Evolutionary conservation across 2,888 invertebrate genomes (phyloP).

Genomic region (Amorpha juglandis): DNA sequence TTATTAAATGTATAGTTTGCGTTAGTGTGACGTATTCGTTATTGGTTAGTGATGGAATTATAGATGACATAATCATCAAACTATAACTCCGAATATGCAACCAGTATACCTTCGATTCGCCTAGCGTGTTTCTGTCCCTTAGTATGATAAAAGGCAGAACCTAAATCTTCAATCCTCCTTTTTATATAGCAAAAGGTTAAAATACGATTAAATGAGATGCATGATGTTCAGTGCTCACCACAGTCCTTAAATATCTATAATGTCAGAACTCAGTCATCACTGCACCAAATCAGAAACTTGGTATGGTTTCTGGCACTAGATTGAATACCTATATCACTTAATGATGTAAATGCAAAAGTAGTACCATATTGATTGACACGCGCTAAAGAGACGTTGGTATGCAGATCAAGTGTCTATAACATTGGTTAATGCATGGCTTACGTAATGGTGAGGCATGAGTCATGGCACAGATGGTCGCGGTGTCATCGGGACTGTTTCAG

Average conservation of each 20-base stretch:
- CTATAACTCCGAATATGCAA: no score
- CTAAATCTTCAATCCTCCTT: no score
- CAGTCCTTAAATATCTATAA: not conserved
- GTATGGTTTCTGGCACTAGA: not conserved
- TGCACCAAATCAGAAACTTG: no score
- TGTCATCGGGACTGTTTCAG: slow-evolving; percentile 16
- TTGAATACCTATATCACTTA: not conserved
- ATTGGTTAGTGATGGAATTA: no score
- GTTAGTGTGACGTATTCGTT: no score
- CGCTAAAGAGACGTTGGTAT: not conserved
- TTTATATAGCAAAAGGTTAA: no score
- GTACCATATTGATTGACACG: slow-evolving; percentile 10
- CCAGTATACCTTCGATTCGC: no score
- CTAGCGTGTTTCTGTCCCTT: no score
- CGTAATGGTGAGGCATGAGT: slow-evolving; percentile 13
- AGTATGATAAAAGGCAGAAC: no score
- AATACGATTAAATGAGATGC: not conserved
- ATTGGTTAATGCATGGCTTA: slow-evolving; percentile 4
- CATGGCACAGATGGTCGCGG: slow-evolving; percentile 10
- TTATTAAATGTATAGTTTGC: no score
- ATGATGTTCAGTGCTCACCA: not conserved
- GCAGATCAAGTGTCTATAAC: not conserved
- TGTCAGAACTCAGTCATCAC: no score
- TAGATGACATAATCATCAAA: no score
- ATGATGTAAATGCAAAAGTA: not conserved